A percentile compares a stretch with the other conserved stretches of the same genome.
Conservation (phyloP, 53 echinoderm and acorn worm genomes). For the Crossaster papposus region DNA sequence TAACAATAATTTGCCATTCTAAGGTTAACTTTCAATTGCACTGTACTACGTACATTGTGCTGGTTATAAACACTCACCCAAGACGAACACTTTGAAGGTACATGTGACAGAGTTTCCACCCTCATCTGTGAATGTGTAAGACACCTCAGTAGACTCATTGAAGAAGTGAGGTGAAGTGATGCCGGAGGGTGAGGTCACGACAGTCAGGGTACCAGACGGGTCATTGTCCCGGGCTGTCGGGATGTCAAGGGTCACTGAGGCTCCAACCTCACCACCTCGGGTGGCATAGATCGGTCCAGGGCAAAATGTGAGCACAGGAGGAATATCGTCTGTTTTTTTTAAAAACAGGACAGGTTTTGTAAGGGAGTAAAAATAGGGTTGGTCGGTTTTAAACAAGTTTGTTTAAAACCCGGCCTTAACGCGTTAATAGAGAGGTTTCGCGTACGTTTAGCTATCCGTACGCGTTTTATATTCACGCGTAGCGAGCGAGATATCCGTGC, state of each 20-base stretch:
- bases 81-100: slow-evolving; percentile 65
- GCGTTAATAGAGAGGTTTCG: too few species aligned
- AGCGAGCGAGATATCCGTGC: too few species aligned
- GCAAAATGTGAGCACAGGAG: slow-evolving; percentile 67
- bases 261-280: slow-evolving; percentile 4
- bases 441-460: too few species aligned
- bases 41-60: too few species aligned
- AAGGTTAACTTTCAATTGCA: too few species aligned
- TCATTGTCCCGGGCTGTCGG: slow-evolving; percentile 75
- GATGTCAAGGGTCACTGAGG: slow-evolving; percentile 68
- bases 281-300: slow-evolving; percentile 34
- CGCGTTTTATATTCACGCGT: too few species aligned
- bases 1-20: too few species aligned
- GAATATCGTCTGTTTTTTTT: slow-evolving; percentile 46
- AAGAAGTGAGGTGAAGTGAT: slow-evolving; percentile 71
- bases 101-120: slow-evolving; percentile 69
- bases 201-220: slow-evolving; percentile 10
- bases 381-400: too few species aligned
- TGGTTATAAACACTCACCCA: slow-evolving; percentile 55
- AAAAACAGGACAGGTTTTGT: too few species aligned
- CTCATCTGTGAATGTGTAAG: slow-evolving; percentile 66
- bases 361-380: too few species aligned
- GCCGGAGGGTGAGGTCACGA: slow-evolving; percentile 56
- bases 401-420: too few species aligned
- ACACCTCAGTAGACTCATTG: slow-evolving; percentile 57